These are phyloP conservation scores for Eupithecia exiguata DNA, from an alignment of 2,888 invertebrate species.

Conservation along the genomic window DNA sequence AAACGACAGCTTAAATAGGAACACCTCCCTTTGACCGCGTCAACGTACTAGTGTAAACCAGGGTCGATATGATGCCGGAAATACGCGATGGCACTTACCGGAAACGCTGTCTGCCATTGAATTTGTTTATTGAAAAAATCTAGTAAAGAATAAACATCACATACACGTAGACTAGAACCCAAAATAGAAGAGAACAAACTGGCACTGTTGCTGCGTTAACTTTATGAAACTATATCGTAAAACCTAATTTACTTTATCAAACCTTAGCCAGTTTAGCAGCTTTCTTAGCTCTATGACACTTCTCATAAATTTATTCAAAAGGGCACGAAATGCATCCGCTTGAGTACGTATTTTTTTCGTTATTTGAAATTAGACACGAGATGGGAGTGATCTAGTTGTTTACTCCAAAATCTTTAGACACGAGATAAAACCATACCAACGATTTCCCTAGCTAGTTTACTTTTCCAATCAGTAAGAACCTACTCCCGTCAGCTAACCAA, in stretches of 20 bases:
- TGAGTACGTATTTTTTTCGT: too few species aligned
- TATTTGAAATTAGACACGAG: too few species aligned
- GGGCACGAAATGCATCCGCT: too few species aligned
- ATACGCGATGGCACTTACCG: slow-evolving; percentile 52
- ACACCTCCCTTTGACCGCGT: slow-evolving; percentile 44
- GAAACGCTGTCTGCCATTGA: slow-evolving; percentile 57
- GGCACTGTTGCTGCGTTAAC: too few species aligned
- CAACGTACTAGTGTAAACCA: slow-evolving; percentile 56
- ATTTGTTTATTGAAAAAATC: slow-evolving; percentile 49
- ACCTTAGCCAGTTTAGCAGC: too few species aligned
- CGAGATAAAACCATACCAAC: too few species aligned
- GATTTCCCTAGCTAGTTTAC: not conserved
- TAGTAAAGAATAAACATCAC: not conserved
- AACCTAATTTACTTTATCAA: too few species aligned
- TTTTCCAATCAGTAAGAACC: slow-evolving; percentile 1
- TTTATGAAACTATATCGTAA: too few species aligned
- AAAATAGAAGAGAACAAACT: not conserved
- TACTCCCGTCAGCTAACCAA: not conserved
- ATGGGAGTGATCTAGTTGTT: too few species aligned
- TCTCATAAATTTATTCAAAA: too few species aligned
- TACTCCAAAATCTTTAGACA: too few species aligned
- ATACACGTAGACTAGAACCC: not conserved
- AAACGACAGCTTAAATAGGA: not conserved
- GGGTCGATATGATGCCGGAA: slow-evolving; percentile 69
- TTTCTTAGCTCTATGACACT: too few species aligned